Percentiles rank a stretch among this genome's conserved stretches.
phyloP scores from a whole-genome alignment of 2,797 vertebrate species.

The Acanthornis magna region DNA sequence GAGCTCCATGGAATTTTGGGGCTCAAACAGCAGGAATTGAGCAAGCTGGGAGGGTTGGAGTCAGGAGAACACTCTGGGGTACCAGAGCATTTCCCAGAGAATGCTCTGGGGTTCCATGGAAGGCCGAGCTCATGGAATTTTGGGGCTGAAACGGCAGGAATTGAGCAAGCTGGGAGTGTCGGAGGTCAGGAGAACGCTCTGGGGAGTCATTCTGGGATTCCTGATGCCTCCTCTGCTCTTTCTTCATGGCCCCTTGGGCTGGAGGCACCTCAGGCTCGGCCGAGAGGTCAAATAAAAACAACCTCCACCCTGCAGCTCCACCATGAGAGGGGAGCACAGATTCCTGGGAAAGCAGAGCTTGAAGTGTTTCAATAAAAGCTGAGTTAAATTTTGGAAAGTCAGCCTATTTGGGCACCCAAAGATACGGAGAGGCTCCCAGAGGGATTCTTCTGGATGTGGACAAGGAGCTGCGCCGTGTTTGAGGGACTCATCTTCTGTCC shows the following conservation, averaged over 20 bases:
- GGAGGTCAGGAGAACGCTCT: not conserved
- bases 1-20: no score
- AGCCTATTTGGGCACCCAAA: not conserved
- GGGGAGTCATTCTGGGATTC: rapidly evolving
- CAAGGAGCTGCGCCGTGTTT: not conserved
- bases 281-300: not conserved
- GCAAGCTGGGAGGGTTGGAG: no score
- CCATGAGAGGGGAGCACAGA: not conserved
- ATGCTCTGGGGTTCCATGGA: no score
- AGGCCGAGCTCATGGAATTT: no score
- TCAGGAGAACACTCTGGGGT: no score
- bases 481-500: not conserved
- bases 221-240: not conserved
- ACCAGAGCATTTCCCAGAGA: no score
- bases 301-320: not conserved
- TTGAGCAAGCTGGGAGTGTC: no score
- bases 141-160: no score
- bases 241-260: not conserved
- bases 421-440: rapidly evolving
- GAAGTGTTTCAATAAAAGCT: not conserved
- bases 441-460: not conserved
- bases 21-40: no score
- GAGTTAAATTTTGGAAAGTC: not conserved
- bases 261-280: not conserved
- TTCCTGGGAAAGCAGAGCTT: not conserved